phyloP scores from a whole-genome alignment of 2,113 vertebrate genomes.

The Puntigrus tetrazona region DNA sequence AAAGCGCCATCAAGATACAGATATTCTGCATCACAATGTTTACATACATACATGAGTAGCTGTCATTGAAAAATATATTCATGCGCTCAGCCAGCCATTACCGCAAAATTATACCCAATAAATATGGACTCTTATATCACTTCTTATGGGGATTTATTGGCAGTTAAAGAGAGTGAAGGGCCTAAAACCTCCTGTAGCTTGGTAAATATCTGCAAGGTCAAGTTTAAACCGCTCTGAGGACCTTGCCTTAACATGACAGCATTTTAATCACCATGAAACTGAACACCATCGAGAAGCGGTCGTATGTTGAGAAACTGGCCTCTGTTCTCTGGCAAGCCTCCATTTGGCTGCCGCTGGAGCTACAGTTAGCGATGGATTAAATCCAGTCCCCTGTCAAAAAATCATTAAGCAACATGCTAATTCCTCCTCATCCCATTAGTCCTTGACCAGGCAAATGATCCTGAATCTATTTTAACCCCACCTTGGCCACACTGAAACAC shows the following conservation, averaged over 20 bases:
- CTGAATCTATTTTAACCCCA: background rate
- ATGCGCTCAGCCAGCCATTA: background rate
- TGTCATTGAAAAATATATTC: background rate
- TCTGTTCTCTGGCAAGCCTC: slow-evolving; percentile 41
- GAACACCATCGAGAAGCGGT: slow-evolving; percentile 14
- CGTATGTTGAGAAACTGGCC: slow-evolving; percentile 17
- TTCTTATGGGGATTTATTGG: background rate
- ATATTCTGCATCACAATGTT: background rate
- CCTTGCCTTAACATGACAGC: background rate
- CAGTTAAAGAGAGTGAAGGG: too few species aligned
- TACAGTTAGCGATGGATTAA: slow-evolving; percentile 43
- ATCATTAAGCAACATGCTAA: too few species aligned
- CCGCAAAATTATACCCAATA: background rate
- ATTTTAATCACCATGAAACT: slow-evolving; percentile 47
- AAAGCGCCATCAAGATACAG: background rate
- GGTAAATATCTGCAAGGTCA: background rate
- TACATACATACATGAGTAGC: background rate
- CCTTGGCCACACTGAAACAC: background rate
- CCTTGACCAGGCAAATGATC: slow-evolving; percentile 24
- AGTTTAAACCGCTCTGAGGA: background rate
- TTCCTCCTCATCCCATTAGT: slow-evolving; percentile 35
- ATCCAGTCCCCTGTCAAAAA: slow-evolving; percentile 40
- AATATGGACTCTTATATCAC: background rate
- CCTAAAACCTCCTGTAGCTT: background rate
- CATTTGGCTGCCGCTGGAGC: slow-evolving; percentile 40